phyloP scores from a whole-genome alignment of 2,888 invertebrate genomes.

The Volucella inflata region DNA sequence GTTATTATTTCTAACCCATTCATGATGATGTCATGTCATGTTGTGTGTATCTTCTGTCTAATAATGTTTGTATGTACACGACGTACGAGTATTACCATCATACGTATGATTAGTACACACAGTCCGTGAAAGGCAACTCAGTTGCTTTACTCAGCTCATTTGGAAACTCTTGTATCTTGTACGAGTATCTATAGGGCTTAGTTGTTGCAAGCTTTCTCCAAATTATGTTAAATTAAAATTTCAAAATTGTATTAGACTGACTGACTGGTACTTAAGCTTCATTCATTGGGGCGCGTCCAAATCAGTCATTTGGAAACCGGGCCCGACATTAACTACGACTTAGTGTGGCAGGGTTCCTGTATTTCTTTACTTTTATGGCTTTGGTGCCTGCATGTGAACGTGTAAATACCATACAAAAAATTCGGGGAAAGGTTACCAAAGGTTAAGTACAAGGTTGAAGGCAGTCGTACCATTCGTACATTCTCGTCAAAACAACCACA shows the following conservation, averaged over 20 bases:
- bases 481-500: background rate
- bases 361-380: constrained; percentile 52
- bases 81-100: background rate
- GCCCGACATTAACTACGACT: constrained; percentile 7
- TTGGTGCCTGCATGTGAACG: constrained; percentile 36
- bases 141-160: too few species aligned
- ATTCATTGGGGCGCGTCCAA: constrained; percentile 23
- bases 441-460: constrained; percentile 69
- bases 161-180: too few species aligned
- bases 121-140: too few species aligned
- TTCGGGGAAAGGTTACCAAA: constrained; percentile 52
- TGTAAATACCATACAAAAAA: constrained; percentile 29
- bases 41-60: constrained; percentile 12
- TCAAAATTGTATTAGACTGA: constrained; percentile 29
- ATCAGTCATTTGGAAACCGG: constrained; percentile 40
- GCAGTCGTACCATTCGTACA: too few species aligned
- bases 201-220: constrained; percentile 45
- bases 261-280: constrained; percentile 30
- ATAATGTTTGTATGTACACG: background rate
- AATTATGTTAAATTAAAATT: constrained; percentile 51
- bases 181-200: too few species aligned
- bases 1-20: constrained; percentile 1
- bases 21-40: constrained; percentile 52
- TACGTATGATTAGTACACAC: background rate
- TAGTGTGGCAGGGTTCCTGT: constrained; percentile 49